A percentile compares a stretch with the other conserved stretches of the same genome.
These are phyloP conservation scores for Oreortyx pictus DNA, from an alignment of 2,797 vertebrate genomes.

Conservation along the genomic window DNA sequence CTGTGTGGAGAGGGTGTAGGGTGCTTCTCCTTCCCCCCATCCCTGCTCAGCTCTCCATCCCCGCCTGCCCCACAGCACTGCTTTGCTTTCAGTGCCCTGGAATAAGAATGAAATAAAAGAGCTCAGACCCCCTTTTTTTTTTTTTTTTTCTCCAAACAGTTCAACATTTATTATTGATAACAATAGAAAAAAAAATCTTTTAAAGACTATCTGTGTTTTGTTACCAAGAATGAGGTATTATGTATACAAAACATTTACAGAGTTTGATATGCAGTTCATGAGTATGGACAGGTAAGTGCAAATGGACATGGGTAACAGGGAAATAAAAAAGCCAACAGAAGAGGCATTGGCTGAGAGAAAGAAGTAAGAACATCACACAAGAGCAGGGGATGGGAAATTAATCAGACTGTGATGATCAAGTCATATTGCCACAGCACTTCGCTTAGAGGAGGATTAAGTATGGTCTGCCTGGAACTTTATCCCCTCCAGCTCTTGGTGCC, in stretches of 20 bases:
- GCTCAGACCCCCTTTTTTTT: not conserved
- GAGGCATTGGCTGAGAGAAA: not conserved
- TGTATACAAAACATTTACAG: constrained; percentile 84
- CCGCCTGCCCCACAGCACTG: rapidly evolving
- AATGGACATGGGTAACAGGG: constrained; percentile 21
- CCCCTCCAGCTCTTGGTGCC: constrained; percentile 35
- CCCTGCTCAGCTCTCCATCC: not conserved
- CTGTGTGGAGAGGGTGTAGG: too few species aligned
- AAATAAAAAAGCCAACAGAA: constrained; percentile 4
- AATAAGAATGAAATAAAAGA: not conserved
- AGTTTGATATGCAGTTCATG: constrained; percentile 76
- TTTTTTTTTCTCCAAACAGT: constrained; percentile 68
- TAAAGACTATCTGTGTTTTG: constrained; percentile 82
- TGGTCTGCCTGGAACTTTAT: constrained; percentile 4
- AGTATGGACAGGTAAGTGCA: constrained; percentile 39
- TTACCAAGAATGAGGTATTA: constrained; percentile 85
- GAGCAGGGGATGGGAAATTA: not conserved
- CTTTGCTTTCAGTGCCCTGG: not conserved
- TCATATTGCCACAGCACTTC: constrained; percentile 42
- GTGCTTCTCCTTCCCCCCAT: rapidly evolving
- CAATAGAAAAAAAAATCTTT: constrained; percentile 82
- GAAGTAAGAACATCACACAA: constrained; percentile 6
- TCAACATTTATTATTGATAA: constrained; percentile 84
- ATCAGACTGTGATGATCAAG: not conserved
- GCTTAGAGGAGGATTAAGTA: constrained; percentile 13